Percentiles rank a stretch among this genome's conserved stretches.
Evolutionary conservation across 2,113 vertebrate species (phyloP).

Genomic region (Cyanoramphus novaezelandiae): DNA sequence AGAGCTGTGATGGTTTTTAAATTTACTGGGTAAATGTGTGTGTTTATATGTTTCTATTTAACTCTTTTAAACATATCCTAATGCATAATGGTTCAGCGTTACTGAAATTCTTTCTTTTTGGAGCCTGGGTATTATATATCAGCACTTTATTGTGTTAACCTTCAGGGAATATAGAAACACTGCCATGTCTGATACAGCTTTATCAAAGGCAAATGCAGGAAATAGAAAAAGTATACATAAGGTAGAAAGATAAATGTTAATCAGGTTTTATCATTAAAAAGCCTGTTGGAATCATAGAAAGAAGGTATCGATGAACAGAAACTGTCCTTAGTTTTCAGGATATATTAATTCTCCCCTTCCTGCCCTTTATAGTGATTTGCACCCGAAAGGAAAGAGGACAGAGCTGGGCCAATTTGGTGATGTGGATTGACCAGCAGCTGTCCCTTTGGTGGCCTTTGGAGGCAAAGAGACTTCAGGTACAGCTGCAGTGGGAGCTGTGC

Average conservation of each 20-base stretch:
- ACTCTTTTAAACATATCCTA: background rate
- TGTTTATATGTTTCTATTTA: constrained; percentile 45
- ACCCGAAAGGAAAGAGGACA: background rate
- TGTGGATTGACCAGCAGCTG: background rate
- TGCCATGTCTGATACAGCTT: background rate
- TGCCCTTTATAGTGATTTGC: background rate
- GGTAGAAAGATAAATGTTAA: background rate
- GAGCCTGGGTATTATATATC: background rate
- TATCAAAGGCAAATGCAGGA: background rate
- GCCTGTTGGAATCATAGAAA: background rate
- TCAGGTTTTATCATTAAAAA: background rate
- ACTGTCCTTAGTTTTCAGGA: background rate
- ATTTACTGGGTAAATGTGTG: constrained; percentile 24
- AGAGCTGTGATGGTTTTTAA: constrained; percentile 29
- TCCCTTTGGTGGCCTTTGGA: background rate
- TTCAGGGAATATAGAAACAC: background rate
- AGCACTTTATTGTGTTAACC: background rate
- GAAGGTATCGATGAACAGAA: background rate
- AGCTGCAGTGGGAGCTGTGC: background rate
- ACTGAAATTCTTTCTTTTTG: background rate
- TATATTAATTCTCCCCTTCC: background rate
- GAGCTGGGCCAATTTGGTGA: background rate
- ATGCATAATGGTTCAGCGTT: background rate
- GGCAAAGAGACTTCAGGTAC: background rate
- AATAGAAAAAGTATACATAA: background rate